Base-by-base conservation (phyloP, 1,140 invertebrate species). In the Zaprionus davidi region DNA sequence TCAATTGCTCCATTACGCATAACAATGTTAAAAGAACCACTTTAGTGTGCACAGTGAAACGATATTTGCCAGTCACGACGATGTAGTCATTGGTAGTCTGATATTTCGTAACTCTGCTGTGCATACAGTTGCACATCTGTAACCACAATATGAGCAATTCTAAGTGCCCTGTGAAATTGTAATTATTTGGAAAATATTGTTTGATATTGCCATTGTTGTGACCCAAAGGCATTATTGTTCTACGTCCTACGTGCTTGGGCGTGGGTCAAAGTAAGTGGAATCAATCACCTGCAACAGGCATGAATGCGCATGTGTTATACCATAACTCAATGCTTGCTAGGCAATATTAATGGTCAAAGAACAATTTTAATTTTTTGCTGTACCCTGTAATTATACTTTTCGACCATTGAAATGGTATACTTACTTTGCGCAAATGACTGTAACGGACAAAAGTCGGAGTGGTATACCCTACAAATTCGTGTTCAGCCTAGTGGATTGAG, bases 181-280 rank as follows among this genome's bases (percentile, higher is more conserved):
- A 83, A 87, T 72, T 78, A 65, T 82, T 86, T 66, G 51, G 64
- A 49, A 78, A 85, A 85, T 73, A 71, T 81, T 71, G 76, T 72
- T 78, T 87, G 59, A 65, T 56, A 74, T 68, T 77, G 69, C 20
- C 68, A 36, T 63, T 70, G 34, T 74, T 58, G 58, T 71, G 60
- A 59, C 20, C 49, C 44, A 28, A 28, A 17, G 44, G 44, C 34
- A 31, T 11, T 34, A 11, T 34, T 9, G 36, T 15, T 5, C 44
- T 17, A 24, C 28, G 41, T 22, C 41, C 31, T 67, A 81, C 82
- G 71, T 85, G 71, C 56, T 53, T 71, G 59, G 71, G 53, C 76
- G 46, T 71, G 65, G 7, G 46, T 31, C 44, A 13, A 11, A 34
- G 31, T 34, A 7, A 34, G 31, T 7, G 55, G 63, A 74, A 58